These are phyloP conservation scores for Macrotus californicus DNA, from an alignment of 2,113 vertebrate species.

Conservation along the genomic window DNA sequence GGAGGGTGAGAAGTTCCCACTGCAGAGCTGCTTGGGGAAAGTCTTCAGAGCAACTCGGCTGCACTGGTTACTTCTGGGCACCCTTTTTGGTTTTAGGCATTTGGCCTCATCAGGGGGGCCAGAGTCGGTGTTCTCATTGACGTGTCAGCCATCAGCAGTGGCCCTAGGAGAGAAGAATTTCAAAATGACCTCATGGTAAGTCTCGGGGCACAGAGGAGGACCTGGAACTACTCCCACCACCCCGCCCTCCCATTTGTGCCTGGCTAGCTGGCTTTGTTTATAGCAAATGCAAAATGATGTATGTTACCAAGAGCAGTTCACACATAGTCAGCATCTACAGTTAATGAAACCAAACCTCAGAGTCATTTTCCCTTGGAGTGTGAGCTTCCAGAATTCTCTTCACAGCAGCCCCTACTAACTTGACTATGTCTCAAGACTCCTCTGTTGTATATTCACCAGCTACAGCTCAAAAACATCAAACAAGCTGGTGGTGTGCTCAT, in stretches of 20 bases:
- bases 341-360: not conserved
- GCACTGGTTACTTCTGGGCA: not conserved
- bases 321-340: not conserved
- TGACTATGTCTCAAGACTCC: not conserved
- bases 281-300: not conserved
- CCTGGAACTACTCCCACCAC: not conserved
- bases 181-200: slow-evolving; percentile 82
- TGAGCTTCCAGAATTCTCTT: slow-evolving; percentile 24
- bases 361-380: not conserved
- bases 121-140: slow-evolving; percentile 81
- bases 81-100: slow-evolving; percentile 76
- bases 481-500: fast-evolving
- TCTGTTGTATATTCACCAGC: not conserved
- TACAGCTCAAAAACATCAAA: not conserved
- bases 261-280: not conserved
- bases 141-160: slow-evolving; percentile 65
- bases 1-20: not conserved
- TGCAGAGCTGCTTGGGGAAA: not conserved
- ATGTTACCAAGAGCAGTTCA: not conserved
- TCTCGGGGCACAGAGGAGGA: not conserved
- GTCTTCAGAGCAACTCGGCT: no score
- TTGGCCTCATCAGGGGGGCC: slow-evolving; percentile 82
- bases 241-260: no score
- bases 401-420: not conserved
- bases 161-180: slow-evolving; percentile 74